A percentile compares a stretch with the other conserved stretches of the same genome.
These are phyloP conservation scores for Yponomeuta evonymella DNA, from an alignment of 2,888 invertebrate genomes.

Conservation along the genomic window DNA sequence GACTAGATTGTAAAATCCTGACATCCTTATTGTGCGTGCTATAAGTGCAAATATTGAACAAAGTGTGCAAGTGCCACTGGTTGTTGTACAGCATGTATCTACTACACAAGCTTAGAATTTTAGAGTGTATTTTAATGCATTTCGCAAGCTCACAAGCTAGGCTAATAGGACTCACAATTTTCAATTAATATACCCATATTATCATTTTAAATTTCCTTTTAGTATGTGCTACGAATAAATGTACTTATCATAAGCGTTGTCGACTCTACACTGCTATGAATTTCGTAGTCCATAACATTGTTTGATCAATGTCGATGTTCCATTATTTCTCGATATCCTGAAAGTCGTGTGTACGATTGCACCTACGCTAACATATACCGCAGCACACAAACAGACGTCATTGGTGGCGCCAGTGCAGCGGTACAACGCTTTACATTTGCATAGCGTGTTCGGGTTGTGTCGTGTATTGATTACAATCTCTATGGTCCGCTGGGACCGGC, in stretches of 20 bases:
- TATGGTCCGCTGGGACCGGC: background rate
- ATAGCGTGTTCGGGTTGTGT: background rate
- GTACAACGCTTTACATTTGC: background rate
- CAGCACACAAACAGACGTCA: background rate
- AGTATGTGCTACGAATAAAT: background rate
- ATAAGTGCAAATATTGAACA: background rate
- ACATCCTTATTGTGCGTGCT: background rate
- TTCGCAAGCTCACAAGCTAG: background rate
- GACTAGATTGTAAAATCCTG: background rate
- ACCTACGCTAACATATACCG: background rate
- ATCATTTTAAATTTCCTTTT: background rate
- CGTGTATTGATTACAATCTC: constrained; percentile 3
- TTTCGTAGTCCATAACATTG: background rate
- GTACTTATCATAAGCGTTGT: background rate
- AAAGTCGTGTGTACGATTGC: background rate
- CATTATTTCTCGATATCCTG: too few relatives aligned
- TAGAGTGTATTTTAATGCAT: background rate
- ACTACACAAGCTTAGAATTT: background rate
- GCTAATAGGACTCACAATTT: background rate
- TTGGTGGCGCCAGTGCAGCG: background rate
- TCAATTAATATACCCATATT: too few relatives aligned
- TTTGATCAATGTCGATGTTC: background rate
- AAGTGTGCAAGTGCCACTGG: background rate
- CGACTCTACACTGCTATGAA: background rate
- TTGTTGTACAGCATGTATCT: background rate